Evolutionary conservation across 2,113 vertebrate genomes (phyloP).

Genomic region (Kryptolebias marmoratus): DNA sequence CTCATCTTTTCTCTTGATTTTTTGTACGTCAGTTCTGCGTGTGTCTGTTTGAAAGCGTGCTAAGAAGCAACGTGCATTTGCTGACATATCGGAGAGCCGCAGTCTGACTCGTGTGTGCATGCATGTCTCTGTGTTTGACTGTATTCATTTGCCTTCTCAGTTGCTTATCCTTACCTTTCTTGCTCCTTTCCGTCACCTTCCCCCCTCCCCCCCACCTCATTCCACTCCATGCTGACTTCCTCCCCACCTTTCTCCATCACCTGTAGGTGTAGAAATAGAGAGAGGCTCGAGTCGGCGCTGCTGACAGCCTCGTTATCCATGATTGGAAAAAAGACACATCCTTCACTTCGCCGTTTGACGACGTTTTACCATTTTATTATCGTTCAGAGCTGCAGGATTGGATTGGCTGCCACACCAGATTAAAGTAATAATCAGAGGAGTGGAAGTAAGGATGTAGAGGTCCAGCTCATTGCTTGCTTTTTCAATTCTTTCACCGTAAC

Average conservation of each 20-base stretch:
- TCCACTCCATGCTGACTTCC: slow-evolving; percentile 51
- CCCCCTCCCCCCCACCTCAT: slow-evolving; percentile 18
- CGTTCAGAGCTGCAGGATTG: not conserved
- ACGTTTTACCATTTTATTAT: not conserved
- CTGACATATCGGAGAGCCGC: slow-evolving; percentile 39
- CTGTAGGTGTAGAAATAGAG: slow-evolving; percentile 49
- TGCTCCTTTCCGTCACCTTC: slow-evolving; percentile 35
- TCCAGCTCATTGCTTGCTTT: slow-evolving; percentile 38
- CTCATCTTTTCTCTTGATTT: slow-evolving; percentile 60
- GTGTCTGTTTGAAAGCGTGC: slow-evolving; percentile 53
- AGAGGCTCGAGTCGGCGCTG: slow-evolving; percentile 25
- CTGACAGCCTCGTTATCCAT: slow-evolving; percentile 36
- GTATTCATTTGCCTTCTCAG: slow-evolving; percentile 68
- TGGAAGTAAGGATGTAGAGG: slow-evolving; percentile 34
- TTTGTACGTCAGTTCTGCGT: slow-evolving; percentile 71
- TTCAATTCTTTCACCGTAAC: slow-evolving; percentile 19
- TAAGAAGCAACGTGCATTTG: slow-evolving; percentile 26
- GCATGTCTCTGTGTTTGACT: slow-evolving; percentile 68
- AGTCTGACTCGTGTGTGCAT: slow-evolving; percentile 40
- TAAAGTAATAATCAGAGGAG: not conserved
- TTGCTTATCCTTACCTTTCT: slow-evolving; percentile 64
- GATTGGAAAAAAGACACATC: slow-evolving; percentile 32
- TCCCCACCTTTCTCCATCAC: slow-evolving; percentile 49
- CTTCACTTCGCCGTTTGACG: slow-evolving; percentile 32
- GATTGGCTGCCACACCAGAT: not conserved